Evolutionary conservation across 1,140 invertebrate species (phyloP).

Genomic region (Eubasilissa regina): DNA sequence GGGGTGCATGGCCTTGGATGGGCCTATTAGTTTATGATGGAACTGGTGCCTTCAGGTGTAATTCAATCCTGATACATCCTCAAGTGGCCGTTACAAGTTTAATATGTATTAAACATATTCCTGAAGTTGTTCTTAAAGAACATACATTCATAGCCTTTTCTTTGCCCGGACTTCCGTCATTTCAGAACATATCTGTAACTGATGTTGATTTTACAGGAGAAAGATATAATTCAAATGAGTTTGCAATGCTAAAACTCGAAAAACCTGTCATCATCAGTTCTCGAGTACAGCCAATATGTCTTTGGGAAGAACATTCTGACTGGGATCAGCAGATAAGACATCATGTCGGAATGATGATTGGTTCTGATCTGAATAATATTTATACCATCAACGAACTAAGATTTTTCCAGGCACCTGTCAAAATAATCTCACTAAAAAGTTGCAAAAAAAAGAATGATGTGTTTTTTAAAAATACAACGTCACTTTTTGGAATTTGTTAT

Average conservation of each 20-base stretch:
- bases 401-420: conserved; percentile 48
- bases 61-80: conserved; percentile 50
- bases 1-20: conserved; percentile 55
- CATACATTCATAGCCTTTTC: conserved; percentile 49
- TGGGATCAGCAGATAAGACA: conserved; percentile 39
- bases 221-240: conserved; percentile 24
- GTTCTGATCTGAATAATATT: conserved; percentile 35
- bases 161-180: conserved; percentile 43
- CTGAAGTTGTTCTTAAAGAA: conserved; percentile 40
- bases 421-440: conserved; percentile 6
- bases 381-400: conserved; percentile 27
- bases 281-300: conserved; percentile 49
- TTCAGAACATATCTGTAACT: conserved; percentile 51
- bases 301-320: conserved; percentile 50
- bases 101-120: conserved; percentile 15
- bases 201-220: conserved; percentile 43
- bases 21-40: conserved; percentile 41
- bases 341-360: conserved; percentile 46
- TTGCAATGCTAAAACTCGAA: conserved; percentile 45
- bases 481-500: background rate
- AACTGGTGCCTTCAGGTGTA: conserved; percentile 17
- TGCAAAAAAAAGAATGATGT: conserved; percentile 25
- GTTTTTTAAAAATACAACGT: background rate
- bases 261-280: conserved; percentile 44
- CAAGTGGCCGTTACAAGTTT: conserved; percentile 45